A percentile compares a stretch with the other conserved stretches of the same genome.
These are phyloP conservation scores for Clitarchus hookeri DNA, from an alignment of 2,888 invertebrate genomes.

Conservation along the genomic window DNA sequence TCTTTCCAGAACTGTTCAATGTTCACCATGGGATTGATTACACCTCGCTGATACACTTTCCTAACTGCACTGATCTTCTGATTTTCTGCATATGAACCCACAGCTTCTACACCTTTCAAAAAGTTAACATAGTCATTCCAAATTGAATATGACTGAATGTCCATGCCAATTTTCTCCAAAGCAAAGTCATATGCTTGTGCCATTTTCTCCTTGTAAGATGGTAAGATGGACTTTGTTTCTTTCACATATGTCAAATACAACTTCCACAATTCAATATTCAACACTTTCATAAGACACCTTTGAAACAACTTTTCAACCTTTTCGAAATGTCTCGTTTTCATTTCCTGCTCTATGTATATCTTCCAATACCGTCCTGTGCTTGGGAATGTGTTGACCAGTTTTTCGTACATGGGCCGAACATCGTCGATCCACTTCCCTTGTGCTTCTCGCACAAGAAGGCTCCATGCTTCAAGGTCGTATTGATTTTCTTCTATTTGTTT, in stretches of 20 bases:
- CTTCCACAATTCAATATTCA: constrained; percentile 99
- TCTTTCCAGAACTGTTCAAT: constrained; percentile 98
- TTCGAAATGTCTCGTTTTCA: constrained; percentile 97
- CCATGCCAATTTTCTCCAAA: constrained; percentile 97
- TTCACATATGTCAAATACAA: constrained; percentile 97
- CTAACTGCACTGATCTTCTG: constrained; percentile 98
- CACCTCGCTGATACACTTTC: constrained; percentile 88
- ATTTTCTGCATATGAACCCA: constrained; percentile 98
- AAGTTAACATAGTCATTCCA: constrained; percentile 99
- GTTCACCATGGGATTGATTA: constrained; percentile 95
- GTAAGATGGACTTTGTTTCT: constrained; percentile 92
- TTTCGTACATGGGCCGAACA: constrained; percentile 90
- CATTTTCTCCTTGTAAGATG: constrained; percentile 97
- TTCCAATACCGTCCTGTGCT: constrained; percentile 98
- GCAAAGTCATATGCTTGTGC: constrained; percentile 99
- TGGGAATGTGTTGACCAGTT: constrained; percentile 91
- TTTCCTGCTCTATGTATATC: constrained; percentile 98
- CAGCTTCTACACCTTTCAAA: constrained; percentile 93
- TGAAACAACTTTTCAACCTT: constrained; percentile 99
- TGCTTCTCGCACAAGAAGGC: constrained; percentile 90
- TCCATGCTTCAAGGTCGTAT: constrained; percentile 98
- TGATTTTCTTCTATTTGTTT: constrained; percentile 84
- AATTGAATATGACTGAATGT: constrained; percentile 93
- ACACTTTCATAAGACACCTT: constrained; percentile 95
- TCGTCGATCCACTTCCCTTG: constrained; percentile 87